These are phyloP conservation scores for Sialia sialis DNA, from an alignment of 2,113 vertebrate genomes.

Conservation along the genomic window DNA sequence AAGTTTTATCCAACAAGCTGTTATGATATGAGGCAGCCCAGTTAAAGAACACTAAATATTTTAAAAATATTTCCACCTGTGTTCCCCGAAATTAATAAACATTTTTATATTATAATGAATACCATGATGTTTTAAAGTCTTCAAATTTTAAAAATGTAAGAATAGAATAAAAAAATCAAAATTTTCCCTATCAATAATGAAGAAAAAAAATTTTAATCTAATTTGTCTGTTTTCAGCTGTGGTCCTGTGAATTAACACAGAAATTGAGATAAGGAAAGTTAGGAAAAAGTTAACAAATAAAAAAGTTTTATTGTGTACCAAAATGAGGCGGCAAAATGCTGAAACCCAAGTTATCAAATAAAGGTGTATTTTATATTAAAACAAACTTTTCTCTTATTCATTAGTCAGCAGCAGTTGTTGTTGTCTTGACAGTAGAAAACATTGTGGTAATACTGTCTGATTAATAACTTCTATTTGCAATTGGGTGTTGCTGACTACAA, in stretches of 20 bases:
- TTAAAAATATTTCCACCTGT: neutral
- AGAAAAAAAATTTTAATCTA: neutral
- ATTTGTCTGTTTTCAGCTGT: neutral
- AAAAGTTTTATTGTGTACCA: neutral
- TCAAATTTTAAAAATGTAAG: neutral
- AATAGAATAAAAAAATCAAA: neutral
- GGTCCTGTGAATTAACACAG: neutral
- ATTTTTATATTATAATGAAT: neutral
- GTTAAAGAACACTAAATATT: neutral
- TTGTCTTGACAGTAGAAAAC: slow-evolving; percentile 13
- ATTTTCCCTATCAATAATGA: neutral
- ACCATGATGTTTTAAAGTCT: neutral
- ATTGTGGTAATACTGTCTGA: slow-evolving; percentile 18
- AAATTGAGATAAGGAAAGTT: neutral
- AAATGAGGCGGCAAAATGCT: neutral
- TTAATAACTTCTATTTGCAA: slow-evolving; percentile 19
- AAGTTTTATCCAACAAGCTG: neutral
- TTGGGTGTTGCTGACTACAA: slow-evolving; percentile 28
- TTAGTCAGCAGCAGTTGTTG: slow-evolving; percentile 27
- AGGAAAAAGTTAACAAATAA: neutral
- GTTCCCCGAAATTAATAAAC: neutral
- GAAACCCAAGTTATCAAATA: slow-evolving; percentile 16
- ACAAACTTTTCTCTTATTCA: neutral
- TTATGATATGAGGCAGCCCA: neutral
- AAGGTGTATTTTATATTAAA: slow-evolving; percentile 46